Evolutionary conservation across 2,113 vertebrate genomes (phyloP).

Genomic region (Hydrolagus affinis): DNA sequence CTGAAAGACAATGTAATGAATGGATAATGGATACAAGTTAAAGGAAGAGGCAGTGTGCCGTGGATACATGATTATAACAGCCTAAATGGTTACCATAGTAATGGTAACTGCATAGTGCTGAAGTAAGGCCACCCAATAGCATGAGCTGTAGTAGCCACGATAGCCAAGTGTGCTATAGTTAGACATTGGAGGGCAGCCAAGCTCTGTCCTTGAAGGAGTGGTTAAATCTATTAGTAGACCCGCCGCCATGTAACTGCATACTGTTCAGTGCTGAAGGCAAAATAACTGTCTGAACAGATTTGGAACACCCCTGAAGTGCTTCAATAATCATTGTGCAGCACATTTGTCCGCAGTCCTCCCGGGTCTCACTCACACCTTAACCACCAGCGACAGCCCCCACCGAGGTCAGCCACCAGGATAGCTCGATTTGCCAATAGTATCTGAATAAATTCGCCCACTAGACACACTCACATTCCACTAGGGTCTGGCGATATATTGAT

Average conservation of each 20-base stretch:
- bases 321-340: background rate
- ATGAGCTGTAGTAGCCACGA: conserved; percentile 11
- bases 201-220: too few relatives aligned
- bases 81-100: conserved; percentile 2
- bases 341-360: background rate
- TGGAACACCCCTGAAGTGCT: background rate
- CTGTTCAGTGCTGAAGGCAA: background rate
- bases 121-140: background rate
- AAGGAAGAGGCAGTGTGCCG: background rate
- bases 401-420: background rate
- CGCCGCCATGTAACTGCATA: background rate
- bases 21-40: background rate
- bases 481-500: too few relatives aligned
- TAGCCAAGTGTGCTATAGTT: background rate
- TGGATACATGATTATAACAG: conserved; percentile 1
- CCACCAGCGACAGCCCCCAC: background rate
- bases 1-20: conserved; percentile 22
- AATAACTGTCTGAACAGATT: background rate
- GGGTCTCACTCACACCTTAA: background rate
- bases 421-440: background rate
- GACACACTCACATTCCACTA: background rate
- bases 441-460: background rate
- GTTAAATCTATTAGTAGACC: too few relatives aligned
- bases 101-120: conserved; percentile 5
- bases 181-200: too few relatives aligned